Percentiles rank a stretch among this genome's conserved stretches.
These are phyloP conservation scores for Lycocorax pyrrhopterus DNA, from an alignment of 2,113 vertebrate species.

Conservation along the genomic window DNA sequence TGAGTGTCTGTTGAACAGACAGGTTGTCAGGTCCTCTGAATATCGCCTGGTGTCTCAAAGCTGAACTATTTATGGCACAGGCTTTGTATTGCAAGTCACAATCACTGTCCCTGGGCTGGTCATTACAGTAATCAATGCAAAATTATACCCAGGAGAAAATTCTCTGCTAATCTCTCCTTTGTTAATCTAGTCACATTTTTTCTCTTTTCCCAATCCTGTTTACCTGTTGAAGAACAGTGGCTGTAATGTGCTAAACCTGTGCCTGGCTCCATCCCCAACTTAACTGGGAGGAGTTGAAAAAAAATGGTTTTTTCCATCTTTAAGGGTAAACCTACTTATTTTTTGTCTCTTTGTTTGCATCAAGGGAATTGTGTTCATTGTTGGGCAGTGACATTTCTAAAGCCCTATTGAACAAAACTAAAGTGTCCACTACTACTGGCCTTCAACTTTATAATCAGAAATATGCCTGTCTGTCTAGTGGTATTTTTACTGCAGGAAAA, in stretches of 20 bases:
- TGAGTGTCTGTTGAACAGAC: not conserved
- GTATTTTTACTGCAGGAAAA: not conserved
- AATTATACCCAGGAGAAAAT: not conserved
- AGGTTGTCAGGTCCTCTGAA: not conserved
- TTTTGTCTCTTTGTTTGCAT: not conserved
- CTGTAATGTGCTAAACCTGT: not conserved
- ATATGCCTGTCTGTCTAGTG: not conserved
- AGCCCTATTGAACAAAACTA: not conserved
- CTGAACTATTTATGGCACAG: not conserved
- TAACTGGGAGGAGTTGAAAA: not conserved
- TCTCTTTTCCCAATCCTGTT: not conserved
- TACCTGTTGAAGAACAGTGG: not conserved
- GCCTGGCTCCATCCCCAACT: not conserved
- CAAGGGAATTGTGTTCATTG: not conserved
- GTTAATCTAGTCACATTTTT: not conserved
- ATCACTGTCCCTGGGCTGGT: not conserved
- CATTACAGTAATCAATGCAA: not conserved
- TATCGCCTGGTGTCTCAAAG: not conserved
- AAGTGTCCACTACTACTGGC: not conserved
- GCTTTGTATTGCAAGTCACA: not conserved
- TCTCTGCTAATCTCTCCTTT: not conserved
- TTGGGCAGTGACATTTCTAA: not conserved
- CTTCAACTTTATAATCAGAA: not conserved
- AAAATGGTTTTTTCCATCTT: not conserved
- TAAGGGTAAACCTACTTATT: not conserved